phyloP scores from a whole-genome alignment of 2,113 vertebrate species.

The Paradoxurus hermaphroditus region DNA sequence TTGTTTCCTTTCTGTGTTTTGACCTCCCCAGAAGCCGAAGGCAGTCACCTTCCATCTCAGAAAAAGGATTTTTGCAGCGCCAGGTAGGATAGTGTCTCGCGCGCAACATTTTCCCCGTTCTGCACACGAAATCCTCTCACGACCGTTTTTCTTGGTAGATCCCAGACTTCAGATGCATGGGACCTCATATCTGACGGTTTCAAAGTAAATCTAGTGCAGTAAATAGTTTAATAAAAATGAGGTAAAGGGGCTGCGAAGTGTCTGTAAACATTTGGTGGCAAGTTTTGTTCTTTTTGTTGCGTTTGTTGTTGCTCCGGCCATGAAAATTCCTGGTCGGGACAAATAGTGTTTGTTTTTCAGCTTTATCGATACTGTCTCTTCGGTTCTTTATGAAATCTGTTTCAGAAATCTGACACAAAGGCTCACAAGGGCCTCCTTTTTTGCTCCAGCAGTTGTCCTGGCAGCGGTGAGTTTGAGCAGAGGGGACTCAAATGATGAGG shows the following conservation, averaged over 20 bases:
- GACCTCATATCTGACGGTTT: neutral
- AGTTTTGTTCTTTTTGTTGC: neutral
- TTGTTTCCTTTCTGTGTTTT: slow-evolving; percentile 9
- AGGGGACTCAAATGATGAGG: neutral
- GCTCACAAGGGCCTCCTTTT: neutral
- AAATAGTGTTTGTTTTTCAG: neutral
- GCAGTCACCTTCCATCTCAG: neutral
- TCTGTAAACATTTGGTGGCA: neutral
- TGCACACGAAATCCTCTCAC: neutral
- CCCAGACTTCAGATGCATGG: neutral
- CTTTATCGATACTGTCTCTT: neutral
- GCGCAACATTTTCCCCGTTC: neutral
- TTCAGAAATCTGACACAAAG: neutral
- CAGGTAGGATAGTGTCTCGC: neutral
- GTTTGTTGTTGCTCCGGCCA: neutral
- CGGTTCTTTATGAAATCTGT: neutral
- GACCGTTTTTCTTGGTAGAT: neutral
- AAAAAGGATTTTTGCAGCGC: neutral
- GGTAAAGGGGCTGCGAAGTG: neutral
- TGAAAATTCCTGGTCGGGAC: neutral
- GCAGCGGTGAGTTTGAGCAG: neutral
- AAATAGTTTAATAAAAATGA: neutral
- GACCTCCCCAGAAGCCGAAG: neutral
- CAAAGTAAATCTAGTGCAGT: neutral
- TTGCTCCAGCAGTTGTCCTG: neutral